These are phyloP conservation scores for Caenorhabditis sp. DNA, from an alignment of 2,888 invertebrate genomes.

Conservation along the genomic window DNA sequence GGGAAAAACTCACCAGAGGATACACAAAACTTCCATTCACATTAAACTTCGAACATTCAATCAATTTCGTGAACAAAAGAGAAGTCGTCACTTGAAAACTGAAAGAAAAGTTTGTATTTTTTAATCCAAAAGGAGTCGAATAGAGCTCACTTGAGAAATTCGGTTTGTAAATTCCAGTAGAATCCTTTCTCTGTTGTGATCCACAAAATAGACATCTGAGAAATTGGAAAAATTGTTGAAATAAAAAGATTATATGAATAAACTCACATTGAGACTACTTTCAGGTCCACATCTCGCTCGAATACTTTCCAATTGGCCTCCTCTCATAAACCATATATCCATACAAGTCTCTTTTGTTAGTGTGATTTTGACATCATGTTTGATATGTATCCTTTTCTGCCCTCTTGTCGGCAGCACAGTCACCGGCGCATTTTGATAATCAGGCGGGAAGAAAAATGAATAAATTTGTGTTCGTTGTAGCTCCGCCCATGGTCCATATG, in stretches of 20 bases:
- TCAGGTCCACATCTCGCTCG: conserved; percentile 94
- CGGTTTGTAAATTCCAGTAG: conserved; percentile 75
- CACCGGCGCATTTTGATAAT: conserved; percentile 48
- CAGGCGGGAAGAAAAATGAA: conserved; percentile 89
- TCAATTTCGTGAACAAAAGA: conserved; percentile 87
- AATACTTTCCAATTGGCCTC: conserved; percentile 87
- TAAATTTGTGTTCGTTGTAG: conserved; percentile 92
- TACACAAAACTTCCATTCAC: conserved; percentile 88
- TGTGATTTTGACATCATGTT: conserved; percentile 79
- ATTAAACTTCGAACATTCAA: conserved; percentile 92
- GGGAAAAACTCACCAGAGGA: conserved; percentile 76
- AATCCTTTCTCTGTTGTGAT: conserved; percentile 86
- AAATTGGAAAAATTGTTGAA: background rate
- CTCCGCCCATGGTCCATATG: conserved; percentile 99
- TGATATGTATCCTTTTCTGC: conserved; percentile 53
- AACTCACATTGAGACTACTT: conserved; percentile 83
- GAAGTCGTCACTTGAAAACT: conserved; percentile 95
- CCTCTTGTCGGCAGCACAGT: conserved; percentile 50
- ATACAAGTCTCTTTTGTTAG: conserved; percentile 91
- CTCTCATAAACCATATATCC: conserved; percentile 94
- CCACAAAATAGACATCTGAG: conserved; percentile 88
- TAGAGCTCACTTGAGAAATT: conserved; percentile 26
- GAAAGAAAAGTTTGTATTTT: conserved; percentile 1
- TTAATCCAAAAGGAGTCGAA: no score
- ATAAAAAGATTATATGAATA: background rate